Evolutionary conservation across 1,140 invertebrate species (phyloP).

Genomic region (Drosophila mayri): DNA sequence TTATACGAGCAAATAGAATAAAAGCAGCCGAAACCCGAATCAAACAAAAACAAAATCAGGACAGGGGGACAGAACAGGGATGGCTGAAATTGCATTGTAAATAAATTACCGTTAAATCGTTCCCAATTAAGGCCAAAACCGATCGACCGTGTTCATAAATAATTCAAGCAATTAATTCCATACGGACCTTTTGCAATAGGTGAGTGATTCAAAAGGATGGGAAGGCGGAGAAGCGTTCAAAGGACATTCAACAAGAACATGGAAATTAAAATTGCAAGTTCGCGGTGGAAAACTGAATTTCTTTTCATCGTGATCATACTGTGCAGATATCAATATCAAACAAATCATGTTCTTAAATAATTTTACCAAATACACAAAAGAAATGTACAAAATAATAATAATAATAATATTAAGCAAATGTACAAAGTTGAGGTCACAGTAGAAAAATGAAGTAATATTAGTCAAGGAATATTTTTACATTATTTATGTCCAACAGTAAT

Average conservation of each 20-base stretch:
- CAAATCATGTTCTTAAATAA: neutral
- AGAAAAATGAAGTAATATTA: too few relatives aligned
- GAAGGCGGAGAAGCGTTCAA: neutral
- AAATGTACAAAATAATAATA: neutral
- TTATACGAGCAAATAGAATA: constrained; percentile 58
- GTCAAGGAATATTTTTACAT: too few relatives aligned
- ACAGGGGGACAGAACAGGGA: neutral
- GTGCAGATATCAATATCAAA: neutral
- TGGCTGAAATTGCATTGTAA: constrained; percentile 49
- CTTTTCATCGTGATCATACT: neutral
- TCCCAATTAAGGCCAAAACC: constrained; percentile 8
- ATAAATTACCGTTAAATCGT: constrained; percentile 37
- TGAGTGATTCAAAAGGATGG: neutral
- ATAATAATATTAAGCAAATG: neutral
- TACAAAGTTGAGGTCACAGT: too few relatives aligned
- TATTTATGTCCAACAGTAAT: neutral
- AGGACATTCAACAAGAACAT: neutral
- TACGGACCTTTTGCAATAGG: constrained; percentile 6
- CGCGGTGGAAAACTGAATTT: neutral
- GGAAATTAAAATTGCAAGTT: neutral
- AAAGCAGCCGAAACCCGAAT: constrained; percentile 16
- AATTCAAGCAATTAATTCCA: constrained; percentile 29
- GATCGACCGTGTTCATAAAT: constrained; percentile 16
- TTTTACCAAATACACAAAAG: neutral
- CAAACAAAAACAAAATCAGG: neutral